A percentile compares a stretch with the other conserved stretches of the same genome.
phyloP scores from a whole-genome alignment of 2,113 vertebrate species.

The Lamprologus sp. region DNA sequence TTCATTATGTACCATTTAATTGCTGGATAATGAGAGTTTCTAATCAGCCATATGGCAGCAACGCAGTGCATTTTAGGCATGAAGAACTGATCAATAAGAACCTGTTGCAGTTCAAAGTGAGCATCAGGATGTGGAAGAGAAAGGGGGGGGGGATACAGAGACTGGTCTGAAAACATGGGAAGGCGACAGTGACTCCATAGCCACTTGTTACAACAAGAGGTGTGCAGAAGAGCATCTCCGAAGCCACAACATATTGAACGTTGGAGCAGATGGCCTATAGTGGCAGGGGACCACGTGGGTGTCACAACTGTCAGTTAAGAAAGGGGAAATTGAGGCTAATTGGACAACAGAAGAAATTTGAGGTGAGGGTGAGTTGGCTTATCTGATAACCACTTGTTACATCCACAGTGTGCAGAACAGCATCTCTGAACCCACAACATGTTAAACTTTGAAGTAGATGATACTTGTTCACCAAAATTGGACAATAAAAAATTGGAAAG shows the following conservation, averaged over 20 bases:
- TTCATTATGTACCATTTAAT: background rate
- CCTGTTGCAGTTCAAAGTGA: background rate
- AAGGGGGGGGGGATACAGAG: rapidly evolving
- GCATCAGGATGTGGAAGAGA: background rate
- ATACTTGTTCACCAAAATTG: background rate
- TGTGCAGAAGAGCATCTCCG: background rate
- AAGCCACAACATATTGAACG: background rate
- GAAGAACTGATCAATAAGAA: background rate
- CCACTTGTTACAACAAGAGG: background rate
- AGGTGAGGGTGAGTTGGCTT: background rate
- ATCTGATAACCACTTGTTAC: background rate
- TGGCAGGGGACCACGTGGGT: background rate
- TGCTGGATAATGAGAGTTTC: background rate
- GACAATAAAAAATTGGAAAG: background rate
- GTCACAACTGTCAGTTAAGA: background rate
- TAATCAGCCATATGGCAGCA: background rate
- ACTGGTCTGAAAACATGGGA: background rate
- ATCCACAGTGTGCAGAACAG: background rate
- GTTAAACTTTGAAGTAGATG: background rate
- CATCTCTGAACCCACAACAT: background rate
- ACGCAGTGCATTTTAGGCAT: background rate
- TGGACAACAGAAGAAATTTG: background rate
- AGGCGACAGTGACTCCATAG: background rate
- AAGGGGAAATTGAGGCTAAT: background rate
- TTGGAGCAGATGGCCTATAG: background rate